Base-by-base conservation (phyloP, 2,888 invertebrate genomes). In the Myopa testacea region DNA sequence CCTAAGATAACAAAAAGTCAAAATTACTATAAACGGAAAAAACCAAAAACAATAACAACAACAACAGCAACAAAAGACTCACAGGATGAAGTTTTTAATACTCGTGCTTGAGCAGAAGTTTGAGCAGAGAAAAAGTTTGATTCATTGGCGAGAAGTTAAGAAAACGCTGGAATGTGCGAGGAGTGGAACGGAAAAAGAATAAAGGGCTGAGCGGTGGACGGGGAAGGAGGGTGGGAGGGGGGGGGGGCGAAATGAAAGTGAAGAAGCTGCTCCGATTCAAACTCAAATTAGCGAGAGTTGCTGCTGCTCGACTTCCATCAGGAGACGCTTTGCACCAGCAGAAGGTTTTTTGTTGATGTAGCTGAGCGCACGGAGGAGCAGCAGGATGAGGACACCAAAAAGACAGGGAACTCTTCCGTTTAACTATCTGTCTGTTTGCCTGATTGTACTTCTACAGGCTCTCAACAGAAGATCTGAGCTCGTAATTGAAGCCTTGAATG, bases 51-150 rank as follows among this genome's bases (percentile, higher is more conserved):
- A 45, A 45, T 45, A 45, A 45, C 6, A 69, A 69, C 52, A 69
- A 50, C 52, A 45, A 26, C 45, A 69, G 40, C 45, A 50, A 52
- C 50, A 70, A 55, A 6, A 12, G 26, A 26, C 8, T 75, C 37
- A 52, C 16, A 65, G 74, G 67, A 65, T 75, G 65, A 75, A 75
- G 65, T 75, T 75, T 65, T 75, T 65, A 75, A 65, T 67, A 75
- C 45, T 45, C 45, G 45, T 45, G 45, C 65, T 75, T 55, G 52
- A 72, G 55, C 34, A 26, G 26, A 65, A 55, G 14, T 65, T 38
- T 3, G 45, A 45, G 45, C 26, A 19, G 55, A 50, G 73, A 62
- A 45, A 52, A 65, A 38, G 63, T 72, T 72, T 60, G 72, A 72
- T 72, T 72, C 72, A 72, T 72, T 72, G 72, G 60, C 40, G 58